Conservation (phyloP, 2,888 invertebrate species). For the Meta bourneti region DNA sequence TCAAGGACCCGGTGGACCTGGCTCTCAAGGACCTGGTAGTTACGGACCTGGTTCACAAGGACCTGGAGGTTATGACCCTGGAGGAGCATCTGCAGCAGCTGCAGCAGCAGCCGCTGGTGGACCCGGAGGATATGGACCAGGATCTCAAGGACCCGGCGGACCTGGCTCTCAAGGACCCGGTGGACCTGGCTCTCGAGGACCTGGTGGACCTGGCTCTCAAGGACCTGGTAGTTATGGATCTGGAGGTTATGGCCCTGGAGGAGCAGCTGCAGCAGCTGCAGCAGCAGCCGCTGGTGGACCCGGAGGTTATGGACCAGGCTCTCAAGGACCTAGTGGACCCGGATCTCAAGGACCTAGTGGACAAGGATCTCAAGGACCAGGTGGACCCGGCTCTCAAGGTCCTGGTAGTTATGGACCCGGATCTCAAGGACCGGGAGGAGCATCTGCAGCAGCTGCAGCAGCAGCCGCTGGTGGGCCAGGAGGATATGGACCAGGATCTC, state of each 20-base stretch:
- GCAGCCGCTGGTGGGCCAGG: too few species aligned
- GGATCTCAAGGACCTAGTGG: neutral
- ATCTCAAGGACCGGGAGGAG: too few species aligned
- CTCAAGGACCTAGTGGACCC: neutral
- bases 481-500: neutral
- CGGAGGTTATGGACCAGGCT: neutral
- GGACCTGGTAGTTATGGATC: neutral
- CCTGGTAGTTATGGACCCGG: neutral
- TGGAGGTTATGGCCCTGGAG: neutral
- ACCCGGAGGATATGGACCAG: too few species aligned
- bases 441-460: too few species aligned
- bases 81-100: neutral
- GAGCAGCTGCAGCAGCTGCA: conserved; percentile 15
- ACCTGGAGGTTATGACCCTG: neutral
- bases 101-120: too few species aligned
- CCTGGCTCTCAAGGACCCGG: neutral
- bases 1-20: neutral
- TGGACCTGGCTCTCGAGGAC: neutral
- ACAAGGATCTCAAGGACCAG: neutral
- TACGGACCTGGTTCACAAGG: neutral
- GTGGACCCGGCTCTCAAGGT: neutral
- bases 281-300: neutral
- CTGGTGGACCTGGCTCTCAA: neutral
- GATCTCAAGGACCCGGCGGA: too few species aligned
- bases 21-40: neutral